These are phyloP conservation scores for Zoanthus sociatus DNA, from an alignment of 92 coral and sea anemone species.

Conservation along the genomic window DNA sequence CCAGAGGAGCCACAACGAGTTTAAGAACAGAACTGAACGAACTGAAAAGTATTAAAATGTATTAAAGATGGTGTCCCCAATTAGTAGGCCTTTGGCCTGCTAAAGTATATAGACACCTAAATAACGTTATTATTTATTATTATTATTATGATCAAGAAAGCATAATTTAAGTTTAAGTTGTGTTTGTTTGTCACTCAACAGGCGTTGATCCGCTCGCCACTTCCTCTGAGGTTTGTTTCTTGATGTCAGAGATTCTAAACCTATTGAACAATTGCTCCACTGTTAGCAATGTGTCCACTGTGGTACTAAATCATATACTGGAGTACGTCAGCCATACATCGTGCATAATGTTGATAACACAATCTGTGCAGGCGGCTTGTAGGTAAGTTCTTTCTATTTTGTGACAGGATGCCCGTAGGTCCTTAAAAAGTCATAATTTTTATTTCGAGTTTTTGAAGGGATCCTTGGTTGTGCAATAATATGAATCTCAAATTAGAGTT, in stretches of 20 bases:
- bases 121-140: too few species aligned
- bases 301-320: constrained; percentile 71
- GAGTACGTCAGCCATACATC: constrained; percentile 78
- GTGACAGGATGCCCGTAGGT: background rate
- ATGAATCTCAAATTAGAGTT: too few species aligned
- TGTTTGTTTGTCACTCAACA: background rate
- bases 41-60: too few species aligned
- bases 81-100: too few species aligned
- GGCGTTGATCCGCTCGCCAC: constrained; percentile 88
- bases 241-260: constrained; percentile 85
- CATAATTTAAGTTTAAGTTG: background rate
- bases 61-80: too few species aligned
- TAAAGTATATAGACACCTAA: too few species aligned
- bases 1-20: background rate
- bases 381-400: constrained; percentile 40
- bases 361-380: constrained; percentile 92
- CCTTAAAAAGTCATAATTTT: background rate
- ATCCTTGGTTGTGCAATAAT: too few species aligned
- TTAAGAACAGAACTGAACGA: too few species aligned
- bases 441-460: too few species aligned
- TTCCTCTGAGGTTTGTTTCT: constrained; percentile 80
- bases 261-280: constrained; percentile 92
- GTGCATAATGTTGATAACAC: constrained; percentile 80
- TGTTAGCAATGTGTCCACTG: constrained; percentile 70
- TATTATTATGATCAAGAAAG: background rate